Percentiles rank a stretch among this genome's conserved stretches.
These are phyloP conservation scores for Alosa sapidissima DNA, from an alignment of 2,797 vertebrate species.

Conservation along the genomic window DNA sequence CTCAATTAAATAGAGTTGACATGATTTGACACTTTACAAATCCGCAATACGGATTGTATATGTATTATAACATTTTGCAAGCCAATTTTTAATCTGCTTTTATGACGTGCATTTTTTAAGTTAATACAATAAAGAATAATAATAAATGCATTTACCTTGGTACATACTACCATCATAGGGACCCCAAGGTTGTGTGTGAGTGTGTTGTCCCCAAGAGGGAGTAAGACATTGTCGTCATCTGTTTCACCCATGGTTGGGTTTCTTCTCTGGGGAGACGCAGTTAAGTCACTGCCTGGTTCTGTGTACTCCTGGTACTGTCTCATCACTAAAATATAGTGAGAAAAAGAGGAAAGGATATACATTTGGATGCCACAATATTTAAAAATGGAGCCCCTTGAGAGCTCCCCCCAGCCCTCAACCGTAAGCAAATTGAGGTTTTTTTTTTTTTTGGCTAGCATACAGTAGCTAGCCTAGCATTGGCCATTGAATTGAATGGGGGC, in stretches of 20 bases:
- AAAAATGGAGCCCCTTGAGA: too few relatives aligned
- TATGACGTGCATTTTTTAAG: neutral
- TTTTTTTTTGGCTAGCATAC: too few relatives aligned
- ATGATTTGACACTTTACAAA: too few relatives aligned
- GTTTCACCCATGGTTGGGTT: slow-evolving; percentile 73
- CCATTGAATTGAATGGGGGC: too few relatives aligned
- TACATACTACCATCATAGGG: slow-evolving; percentile 92
- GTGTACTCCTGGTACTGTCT: slow-evolving; percentile 97
- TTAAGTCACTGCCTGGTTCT: slow-evolving; percentile 91
- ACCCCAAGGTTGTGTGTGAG: slow-evolving; percentile 96
- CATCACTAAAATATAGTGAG: slow-evolving; percentile 76
- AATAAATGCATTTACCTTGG: slow-evolving; percentile 41
- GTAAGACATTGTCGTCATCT: slow-evolving; percentile 88
- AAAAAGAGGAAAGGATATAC: neutral
- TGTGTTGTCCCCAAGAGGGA: slow-evolving; percentile 93
- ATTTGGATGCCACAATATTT: neutral
- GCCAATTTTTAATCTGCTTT: neutral
- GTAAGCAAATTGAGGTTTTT: too few relatives aligned
- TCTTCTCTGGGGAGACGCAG: slow-evolving; percentile 91
- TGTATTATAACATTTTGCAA: too few relatives aligned
- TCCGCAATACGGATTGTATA: too few relatives aligned
- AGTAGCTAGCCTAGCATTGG: too few relatives aligned
- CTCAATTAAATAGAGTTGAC: too few relatives aligned
- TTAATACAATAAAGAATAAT: neutral
- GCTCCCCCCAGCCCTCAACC: too few relatives aligned